These are phyloP conservation scores for Lochmaea crataegi DNA, from an alignment of 2,888 invertebrate genomes.

Conservation along the genomic window DNA sequence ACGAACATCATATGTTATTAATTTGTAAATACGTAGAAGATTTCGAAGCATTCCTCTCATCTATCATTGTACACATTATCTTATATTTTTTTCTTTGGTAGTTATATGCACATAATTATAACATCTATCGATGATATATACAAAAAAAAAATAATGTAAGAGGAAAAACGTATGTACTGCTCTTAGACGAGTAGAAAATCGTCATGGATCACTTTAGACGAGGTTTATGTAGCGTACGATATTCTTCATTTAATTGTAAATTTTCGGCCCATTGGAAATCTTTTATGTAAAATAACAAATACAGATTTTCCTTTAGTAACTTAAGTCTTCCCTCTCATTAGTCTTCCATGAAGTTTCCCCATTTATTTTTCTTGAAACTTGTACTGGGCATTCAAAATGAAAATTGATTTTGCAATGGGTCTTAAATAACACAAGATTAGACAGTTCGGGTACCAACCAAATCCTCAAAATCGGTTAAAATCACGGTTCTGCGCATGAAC, in stretches of 20 bases:
- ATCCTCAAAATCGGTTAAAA: no score
- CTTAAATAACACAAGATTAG: no score
- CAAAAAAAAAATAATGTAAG: not conserved
- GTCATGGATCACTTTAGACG: conserved; percentile 12
- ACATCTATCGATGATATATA: conserved; percentile 6
- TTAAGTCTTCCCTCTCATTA: no score
- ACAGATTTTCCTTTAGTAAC: no score
- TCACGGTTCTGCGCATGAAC: no score
- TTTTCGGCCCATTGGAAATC: no score
- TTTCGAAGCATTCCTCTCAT: conserved; percentile 13
- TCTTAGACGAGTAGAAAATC: conserved; percentile 18
- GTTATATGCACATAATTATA: conserved; percentile 19
- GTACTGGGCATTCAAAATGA: no score
- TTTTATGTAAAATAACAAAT: no score
- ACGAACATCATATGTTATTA: not conserved
- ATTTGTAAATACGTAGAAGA: conserved; percentile 16
- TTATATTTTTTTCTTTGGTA: conserved; percentile 12
- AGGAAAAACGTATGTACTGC: conserved; percentile 10
- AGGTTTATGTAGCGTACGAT: conserved; percentile 10
- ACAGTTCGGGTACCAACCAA: no score
- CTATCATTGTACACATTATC: conserved; percentile 15
- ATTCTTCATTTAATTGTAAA: not conserved
- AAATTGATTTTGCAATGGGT: no score
- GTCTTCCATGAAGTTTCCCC: no score
- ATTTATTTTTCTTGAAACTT: no score